A percentile compares a stretch with the other conserved stretches of the same genome.
Conservation (phyloP, 2,888 invertebrate genomes). For the Scaptomyza polygonia region DNA sequence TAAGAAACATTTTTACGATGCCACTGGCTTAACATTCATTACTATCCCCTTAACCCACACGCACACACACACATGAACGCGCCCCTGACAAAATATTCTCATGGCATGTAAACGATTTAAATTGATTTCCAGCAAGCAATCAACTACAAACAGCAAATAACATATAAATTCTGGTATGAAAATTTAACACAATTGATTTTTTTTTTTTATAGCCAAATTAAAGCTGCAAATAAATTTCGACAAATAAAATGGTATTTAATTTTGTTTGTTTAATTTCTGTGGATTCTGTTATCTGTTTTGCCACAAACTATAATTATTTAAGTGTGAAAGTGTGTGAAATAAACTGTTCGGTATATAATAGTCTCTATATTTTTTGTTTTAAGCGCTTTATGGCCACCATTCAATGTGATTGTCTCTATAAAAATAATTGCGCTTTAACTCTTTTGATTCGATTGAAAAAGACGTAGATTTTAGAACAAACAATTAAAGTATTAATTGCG, state of each 20-base stretch:
- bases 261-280: background rate
- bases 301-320: background rate
- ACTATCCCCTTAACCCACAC: conserved; percentile 7
- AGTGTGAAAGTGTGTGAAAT: background rate
- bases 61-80: background rate
- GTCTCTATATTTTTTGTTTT: too few relatives aligned
- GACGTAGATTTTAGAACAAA: background rate
- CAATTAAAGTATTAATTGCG: too few relatives aligned
- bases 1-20: conserved; percentile 23
- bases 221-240: background rate
- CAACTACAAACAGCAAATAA: conserved; percentile 39
- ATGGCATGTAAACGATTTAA: conserved; percentile 55
- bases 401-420: background rate
- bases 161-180: conserved; percentile 19
- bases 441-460: background rate
- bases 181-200: conserved; percentile 22
- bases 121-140: conserved; percentile 65
- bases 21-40: conserved; percentile 17
- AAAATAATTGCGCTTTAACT: background rate
- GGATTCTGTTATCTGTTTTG: background rate
- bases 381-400: background rate
- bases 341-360: background rate
- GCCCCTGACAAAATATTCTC: background rate
- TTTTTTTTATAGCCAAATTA: conserved; percentile 17
- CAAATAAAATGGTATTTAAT: conserved; percentile 13